Base-by-base conservation (phyloP, 2,797 vertebrate species). In the Sphaeramia orbicularis region DNA sequence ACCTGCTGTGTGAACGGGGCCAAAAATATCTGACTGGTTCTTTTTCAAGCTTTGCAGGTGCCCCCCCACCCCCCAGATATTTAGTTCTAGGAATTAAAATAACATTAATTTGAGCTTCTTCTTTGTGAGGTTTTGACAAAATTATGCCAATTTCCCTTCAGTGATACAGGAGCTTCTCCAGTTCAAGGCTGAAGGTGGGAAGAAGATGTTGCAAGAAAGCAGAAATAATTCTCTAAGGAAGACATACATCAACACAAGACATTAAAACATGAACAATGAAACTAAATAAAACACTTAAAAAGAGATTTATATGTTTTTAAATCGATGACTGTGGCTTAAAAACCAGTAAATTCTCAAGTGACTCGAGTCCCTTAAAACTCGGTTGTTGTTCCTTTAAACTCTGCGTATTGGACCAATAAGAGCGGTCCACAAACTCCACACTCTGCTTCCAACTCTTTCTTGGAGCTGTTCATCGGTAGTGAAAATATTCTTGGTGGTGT, bases 141-240 rank as follows among this genome's bases (percentile, higher is more conserved):
- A 48, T 30, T 16, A 66, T 48, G 52, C 73, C 67, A 71, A 74
- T 84, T 69, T 35, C 30, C 65, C 48, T 57, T 44, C 36, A 64
- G 57, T 55, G 41, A 45, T 18, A 16, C 37, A 66, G 69, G 65
- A 78, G 54, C 61, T 77, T 87, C 21, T 85, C 69, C 65, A 83
- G 86, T 85, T 89, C 47, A 30, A 74, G 91, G 91, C 89, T 87
- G 78, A 78, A n/a, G 70, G 82, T 88, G 81, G 76, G 83, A 71
- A 67, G 71, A 53, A 64, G 87, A 93, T 94, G 93, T 93, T 86
- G 86, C 93, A 94, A 94, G 94, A 94, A 91, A 93, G 93, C 93
- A 90, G 94, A 95, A 95, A 95, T 93, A 91, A 89, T 91, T 93
- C 90, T 93, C 93, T 92, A 93, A 93, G 86, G 88, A 94, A 91